Conservation (phyloP, 30 jellyfish, hydroid and myxozoan species). For the Nemopilema nomurai region DNA sequence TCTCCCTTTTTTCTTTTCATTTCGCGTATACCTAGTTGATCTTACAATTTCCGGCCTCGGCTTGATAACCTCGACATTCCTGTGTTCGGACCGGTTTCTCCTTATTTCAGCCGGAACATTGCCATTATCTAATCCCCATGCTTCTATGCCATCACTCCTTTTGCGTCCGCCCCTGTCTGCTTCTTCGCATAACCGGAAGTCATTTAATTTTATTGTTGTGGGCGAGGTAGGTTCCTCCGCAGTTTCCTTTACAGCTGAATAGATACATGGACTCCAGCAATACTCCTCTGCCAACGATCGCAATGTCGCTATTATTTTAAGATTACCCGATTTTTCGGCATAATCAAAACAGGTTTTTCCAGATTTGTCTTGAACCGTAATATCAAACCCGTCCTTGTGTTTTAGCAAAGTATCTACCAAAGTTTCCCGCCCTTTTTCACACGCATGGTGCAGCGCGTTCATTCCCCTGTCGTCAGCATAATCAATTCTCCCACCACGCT, state of each 20-base stretch:
- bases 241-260: background rate
- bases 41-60: background rate
- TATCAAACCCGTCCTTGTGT: constrained; percentile 33
- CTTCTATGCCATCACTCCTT: background rate
- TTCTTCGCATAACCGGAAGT: background rate
- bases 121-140: background rate
- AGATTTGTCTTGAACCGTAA: constrained; percentile 9
- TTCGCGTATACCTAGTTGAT: background rate
- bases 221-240: constrained; percentile 11
- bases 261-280: background rate
- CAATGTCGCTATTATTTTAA: background rate
- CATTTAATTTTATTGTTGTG: background rate
- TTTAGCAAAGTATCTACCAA: constrained; percentile 3
- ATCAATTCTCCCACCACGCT: constrained; percentile 35
- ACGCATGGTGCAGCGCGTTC: constrained; percentile 63
- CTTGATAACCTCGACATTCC: background rate
- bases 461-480: constrained; percentile 21
- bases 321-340: background rate
- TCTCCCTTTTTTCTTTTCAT: background rate
- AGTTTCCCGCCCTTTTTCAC: constrained; percentile 6
- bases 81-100: background rate
- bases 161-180: background rate
- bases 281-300: constrained; percentile 15
- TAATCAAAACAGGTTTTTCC: constrained; percentile 46
- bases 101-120: background rate